Base-by-base conservation (phyloP, 2,888 invertebrate species). In the Coecobrya sp. region DNA sequence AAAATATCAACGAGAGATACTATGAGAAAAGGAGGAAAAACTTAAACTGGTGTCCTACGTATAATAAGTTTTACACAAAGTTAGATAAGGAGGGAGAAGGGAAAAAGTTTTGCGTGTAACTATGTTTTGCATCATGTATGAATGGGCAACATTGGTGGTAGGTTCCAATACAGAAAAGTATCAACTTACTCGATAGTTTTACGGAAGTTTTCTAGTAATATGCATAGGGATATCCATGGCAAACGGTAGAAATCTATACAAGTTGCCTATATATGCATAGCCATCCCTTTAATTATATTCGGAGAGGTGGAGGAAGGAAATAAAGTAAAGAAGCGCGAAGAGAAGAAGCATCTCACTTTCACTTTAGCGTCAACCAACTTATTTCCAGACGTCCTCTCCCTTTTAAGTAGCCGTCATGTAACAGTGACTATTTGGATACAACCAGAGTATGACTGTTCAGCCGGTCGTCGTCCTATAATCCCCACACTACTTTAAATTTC, bases 121-220 rank as follows among this genome's bases (percentile, higher is more conserved):
- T 42, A 87, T 45, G 25, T 55, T 45, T 42, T 62, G 87, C 79
- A 87, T 87, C 76, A 76, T 79, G 62, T 87, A 87, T 87, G 86
- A 73, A 76, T 76, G 76, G 42, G 55, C 16, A 87, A 42, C 22
- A 79, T 87, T 27, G 42, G 19, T 84, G 22, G 19, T 7, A 55
- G 55, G 3, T 81, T 81, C 30, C 52, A 27, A 81, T 81, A 55
- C 55, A 55, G 27, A 81, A 76, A 76, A 76, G 19, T 42, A 45
- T 45, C 19, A 30, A 19, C 11, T 11, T 45, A 42, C 16, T 22
- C 19, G 45, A 76, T 76, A 45, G 68, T 19, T 27, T 22, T 19
- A 16, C 45, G 45, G 13, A 76, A 45, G 76, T 22, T 22, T 2
- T 19, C 25, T 22, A n/a, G n/a, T n/a, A n/a, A n/a, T n/a, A n/a